Base-by-base conservation (phyloP, 92 coral and sea anemone genomes). In the Parazoanthus atlanticus region DNA sequence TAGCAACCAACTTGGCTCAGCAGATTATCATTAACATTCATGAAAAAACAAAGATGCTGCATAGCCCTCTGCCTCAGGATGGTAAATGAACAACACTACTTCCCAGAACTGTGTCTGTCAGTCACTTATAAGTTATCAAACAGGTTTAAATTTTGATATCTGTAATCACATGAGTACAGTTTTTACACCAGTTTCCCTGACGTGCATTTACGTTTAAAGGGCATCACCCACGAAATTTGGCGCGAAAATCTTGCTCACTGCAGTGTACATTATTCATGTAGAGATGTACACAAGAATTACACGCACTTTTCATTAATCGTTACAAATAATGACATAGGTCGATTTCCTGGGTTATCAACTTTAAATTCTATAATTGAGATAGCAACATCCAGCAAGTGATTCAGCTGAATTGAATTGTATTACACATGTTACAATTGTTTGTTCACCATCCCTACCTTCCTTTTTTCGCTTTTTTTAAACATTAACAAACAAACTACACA, bases 11-110 rank as follows among this genome's bases (percentile, higher is more conserved):
- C 89, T 86, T 86, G 89, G 89, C 84, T 86, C 89, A 86, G 89
- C 89, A 86, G 89, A 86, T 86, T 86, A 86, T 86, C 89, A 86
- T 86, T 86, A 86, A 86, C 83, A 86, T 86, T 86, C 89, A 86
- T 86, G 89, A 86, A 86, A 86, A 86, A 86, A 86, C 89, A 86
- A 86, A 86, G 83, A 86, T 86, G 89, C 89, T 86, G 89, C 89
- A 86, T 86, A 86, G 89, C 89, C 89, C 83, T 86, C 89, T 86
- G 89, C 89, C 89, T 86, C 89, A 86, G 89, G 89, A 86, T 86
- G 89, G 89, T 86, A 86, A 86, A 86, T 86, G 89, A 86, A 74
- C 89, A 86, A 86, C 85, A 86, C 43, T 86, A 75, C 89, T 76
- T 74, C 85, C 89, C 89, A 46, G 74, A 86, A 86, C 84, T 76